A percentile compares a stretch with the other conserved stretches of the same genome.
Evolutionary conservation across 2,797 vertebrate genomes (phyloP).

Genomic region (Paramormyrops hopkinsi): DNA sequence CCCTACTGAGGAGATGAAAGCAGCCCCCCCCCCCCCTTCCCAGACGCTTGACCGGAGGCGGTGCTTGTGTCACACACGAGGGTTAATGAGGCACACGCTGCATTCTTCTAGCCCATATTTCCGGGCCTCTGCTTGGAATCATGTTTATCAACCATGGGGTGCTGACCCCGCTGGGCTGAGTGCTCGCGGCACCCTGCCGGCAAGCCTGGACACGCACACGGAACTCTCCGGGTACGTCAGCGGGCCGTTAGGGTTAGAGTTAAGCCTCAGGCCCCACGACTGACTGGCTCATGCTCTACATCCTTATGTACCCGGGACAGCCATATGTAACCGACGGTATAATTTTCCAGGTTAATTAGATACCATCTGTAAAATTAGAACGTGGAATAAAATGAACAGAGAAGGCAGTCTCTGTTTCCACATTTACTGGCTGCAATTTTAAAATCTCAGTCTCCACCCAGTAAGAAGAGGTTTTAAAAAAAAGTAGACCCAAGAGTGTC

Average conservation of each 20-base stretch:
- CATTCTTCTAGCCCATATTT: background rate
- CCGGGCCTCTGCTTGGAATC: background rate
- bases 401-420: background rate
- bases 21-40: background rate
- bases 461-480: background rate
- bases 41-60: background rate
- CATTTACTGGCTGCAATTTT: background rate
- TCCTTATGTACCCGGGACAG: background rate
- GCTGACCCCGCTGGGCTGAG: background rate
- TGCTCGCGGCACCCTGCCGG: background rate
- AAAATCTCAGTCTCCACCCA: background rate
- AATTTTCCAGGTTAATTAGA: conserved; percentile 10
- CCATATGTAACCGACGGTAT: background rate
- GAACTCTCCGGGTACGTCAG: background rate
- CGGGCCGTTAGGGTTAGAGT: background rate
- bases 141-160: background rate
- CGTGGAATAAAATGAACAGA: background rate
- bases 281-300: background rate
- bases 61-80: background rate
- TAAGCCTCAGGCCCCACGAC: background rate
- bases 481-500: background rate
- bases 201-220: background rate
- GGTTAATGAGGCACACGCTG: background rate
- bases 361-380: background rate
- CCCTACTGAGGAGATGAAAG: background rate